Evolutionary conservation across 2,797 vertebrate species (phyloP).

Genomic region (Rhabdomys pumilio): DNA sequence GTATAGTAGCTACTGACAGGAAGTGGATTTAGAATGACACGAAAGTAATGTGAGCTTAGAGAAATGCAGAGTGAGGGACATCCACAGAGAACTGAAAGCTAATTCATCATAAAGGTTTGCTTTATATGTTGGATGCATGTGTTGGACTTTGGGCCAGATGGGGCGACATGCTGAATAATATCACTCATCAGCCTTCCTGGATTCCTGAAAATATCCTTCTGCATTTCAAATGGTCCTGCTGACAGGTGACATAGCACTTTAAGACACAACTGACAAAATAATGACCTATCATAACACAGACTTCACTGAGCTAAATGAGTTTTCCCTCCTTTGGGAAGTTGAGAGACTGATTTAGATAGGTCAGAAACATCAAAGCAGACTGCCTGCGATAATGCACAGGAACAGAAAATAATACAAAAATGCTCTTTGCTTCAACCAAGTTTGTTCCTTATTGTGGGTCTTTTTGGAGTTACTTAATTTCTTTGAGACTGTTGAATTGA

Average conservation of each 20-base stretch:
- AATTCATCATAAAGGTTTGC: neutral
- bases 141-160: neutral
- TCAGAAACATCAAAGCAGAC: neutral
- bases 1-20: neutral
- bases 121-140: neutral
- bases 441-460: neutral
- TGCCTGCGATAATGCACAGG: neutral
- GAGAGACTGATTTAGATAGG: neutral
- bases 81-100: neutral
- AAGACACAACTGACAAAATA: neutral
- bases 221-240: neutral
- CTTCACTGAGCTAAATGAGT: neutral
- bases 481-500: slow-evolving; percentile 23
- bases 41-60: neutral
- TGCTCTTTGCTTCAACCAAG: neutral
- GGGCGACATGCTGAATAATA: neutral
- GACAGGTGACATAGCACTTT: neutral
- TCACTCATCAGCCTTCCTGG: neutral
- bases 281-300: neutral
- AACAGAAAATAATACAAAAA: neutral
- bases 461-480: neutral
- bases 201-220: neutral
- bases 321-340: slow-evolving; percentile 12
- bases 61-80: neutral
- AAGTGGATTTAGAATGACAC: neutral